These are phyloP conservation scores for Caenorhabditis wallacei DNA, from an alignment of 2,888 invertebrate genomes.

Conservation along the genomic window DNA sequence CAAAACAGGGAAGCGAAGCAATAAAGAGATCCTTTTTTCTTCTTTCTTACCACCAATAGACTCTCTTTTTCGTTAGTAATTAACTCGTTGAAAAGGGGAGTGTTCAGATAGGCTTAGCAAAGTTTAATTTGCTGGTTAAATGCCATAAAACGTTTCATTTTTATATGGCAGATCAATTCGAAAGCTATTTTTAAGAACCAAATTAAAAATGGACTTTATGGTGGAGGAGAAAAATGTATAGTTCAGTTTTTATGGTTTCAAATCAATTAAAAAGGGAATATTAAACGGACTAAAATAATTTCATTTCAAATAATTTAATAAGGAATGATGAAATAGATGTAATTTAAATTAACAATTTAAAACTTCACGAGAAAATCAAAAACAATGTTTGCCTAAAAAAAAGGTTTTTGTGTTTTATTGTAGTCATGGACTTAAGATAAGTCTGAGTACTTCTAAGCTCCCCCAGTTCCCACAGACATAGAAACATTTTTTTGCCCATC, in stretches of 20 bases:
- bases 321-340: too few species aligned
- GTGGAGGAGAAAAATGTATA: not conserved
- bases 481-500: constrained; percentile 36
- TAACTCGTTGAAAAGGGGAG: constrained; percentile 25
- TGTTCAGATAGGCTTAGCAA: constrained; percentile 44
- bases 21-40: constrained; percentile 12
- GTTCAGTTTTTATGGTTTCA: not conserved
- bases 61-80: constrained; percentile 32
- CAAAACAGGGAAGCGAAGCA: constrained; percentile 29
- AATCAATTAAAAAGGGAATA: too few species aligned
- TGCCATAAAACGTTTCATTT: constrained; percentile 45
- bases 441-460: constrained; percentile 29
- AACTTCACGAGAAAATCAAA: too few species aligned
- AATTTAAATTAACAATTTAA: too few species aligned
- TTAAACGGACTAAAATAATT: too few species aligned
- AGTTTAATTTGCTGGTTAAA: constrained; percentile 26
- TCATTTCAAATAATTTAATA: too few species aligned
- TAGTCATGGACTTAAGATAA: constrained; percentile 11
- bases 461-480: constrained; percentile 28
- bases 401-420: not conserved
- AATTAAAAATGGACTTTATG: constrained; percentile 1
- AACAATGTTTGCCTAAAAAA: too few species aligned
- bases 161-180: constrained; percentile 3
- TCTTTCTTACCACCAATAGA: constrained; percentile 13
- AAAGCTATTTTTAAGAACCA: constrained; percentile 14